Conservation (phyloP, 2,797 vertebrate species). For the Karalla daura region DNA sequence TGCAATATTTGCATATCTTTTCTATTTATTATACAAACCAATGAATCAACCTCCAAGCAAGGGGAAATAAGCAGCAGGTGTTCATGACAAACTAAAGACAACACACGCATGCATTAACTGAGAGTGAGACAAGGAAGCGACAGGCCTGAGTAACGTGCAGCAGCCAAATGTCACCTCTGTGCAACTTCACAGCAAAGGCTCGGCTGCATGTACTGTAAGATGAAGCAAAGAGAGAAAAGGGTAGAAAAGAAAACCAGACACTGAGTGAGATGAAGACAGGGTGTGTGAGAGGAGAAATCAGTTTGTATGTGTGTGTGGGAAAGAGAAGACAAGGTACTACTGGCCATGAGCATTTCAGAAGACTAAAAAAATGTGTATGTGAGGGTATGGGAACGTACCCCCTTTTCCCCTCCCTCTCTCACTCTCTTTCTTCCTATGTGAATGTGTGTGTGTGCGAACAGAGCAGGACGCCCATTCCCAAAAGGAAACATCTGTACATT, state of each 20-base stretch:
- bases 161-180: slow-evolving; percentile 21
- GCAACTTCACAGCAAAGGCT: slow-evolving; percentile 22
- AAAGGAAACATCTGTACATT: slow-evolving; percentile 98
- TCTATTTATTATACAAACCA: too few relatives aligned
- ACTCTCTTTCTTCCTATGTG: slow-evolving; percentile 17
- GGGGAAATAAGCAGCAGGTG: too few relatives aligned
- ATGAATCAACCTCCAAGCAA: too few relatives aligned
- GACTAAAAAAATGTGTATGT: slow-evolving; percentile 17
- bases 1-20: too few relatives aligned
- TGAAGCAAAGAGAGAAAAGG: slow-evolving; percentile 20
- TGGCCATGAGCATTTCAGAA: slow-evolving; percentile 13
- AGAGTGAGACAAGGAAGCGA: slow-evolving; percentile 8
- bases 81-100: background rate
- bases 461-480: slow-evolving; percentile 82
- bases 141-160: background rate
- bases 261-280: slow-evolving; percentile 37
- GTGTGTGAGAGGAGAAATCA: slow-evolving; percentile 28
- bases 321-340: slow-evolving; percentile 1
- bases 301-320: background rate
- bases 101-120: too few relatives aligned
- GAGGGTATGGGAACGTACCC: slow-evolving; percentile 37
- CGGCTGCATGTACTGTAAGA: slow-evolving; percentile 46
- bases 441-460: slow-evolving; percentile 63
- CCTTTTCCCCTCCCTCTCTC: slow-evolving; percentile 36
- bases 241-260: slow-evolving; percentile 3